Evolutionary conservation across 2,113 vertebrate genomes (phyloP).

Genomic region (Aegithalos caudatus): DNA sequence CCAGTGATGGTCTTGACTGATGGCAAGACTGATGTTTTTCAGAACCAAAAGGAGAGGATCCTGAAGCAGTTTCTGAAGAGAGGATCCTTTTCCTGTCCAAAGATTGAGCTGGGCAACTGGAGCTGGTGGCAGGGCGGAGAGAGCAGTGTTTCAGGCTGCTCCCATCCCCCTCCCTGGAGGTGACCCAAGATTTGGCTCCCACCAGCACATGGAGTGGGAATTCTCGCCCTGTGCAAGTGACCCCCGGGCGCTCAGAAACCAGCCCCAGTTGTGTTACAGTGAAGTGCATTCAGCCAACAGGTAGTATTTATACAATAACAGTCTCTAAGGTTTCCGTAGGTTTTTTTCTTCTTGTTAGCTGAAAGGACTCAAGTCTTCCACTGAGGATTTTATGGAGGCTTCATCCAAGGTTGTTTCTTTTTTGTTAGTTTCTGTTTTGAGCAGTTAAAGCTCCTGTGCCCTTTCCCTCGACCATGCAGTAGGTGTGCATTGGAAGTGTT

Average conservation of each 20-base stretch:
- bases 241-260: background rate
- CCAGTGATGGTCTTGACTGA: background rate
- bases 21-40: background rate
- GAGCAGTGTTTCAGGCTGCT: background rate
- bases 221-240: background rate
- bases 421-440: constrained; percentile 47
- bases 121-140: background rate
- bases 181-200: background rate
- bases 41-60: constrained; percentile 63
- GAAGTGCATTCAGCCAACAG: constrained; percentile 75
- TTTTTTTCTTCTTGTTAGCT: constrained; percentile 70
- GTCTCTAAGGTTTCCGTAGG: constrained; percentile 67
- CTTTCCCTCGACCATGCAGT: constrained; percentile 68
- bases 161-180: background rate
- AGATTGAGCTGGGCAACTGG: background rate
- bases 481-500: constrained; percentile 64
- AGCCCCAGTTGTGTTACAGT: constrained; percentile 48
- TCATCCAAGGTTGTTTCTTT: constrained; percentile 63
- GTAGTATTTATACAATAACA: constrained; percentile 56
- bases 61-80: constrained; percentile 24
- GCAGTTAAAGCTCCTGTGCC: constrained; percentile 68
- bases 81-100: constrained; percentile 47
- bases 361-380: constrained; percentile 86
- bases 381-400: constrained; percentile 76
- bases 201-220: background rate